These are phyloP conservation scores for Arctocebus calabarensis DNA, from an alignment of 2,797 vertebrate genomes.

Conservation along the genomic window DNA sequence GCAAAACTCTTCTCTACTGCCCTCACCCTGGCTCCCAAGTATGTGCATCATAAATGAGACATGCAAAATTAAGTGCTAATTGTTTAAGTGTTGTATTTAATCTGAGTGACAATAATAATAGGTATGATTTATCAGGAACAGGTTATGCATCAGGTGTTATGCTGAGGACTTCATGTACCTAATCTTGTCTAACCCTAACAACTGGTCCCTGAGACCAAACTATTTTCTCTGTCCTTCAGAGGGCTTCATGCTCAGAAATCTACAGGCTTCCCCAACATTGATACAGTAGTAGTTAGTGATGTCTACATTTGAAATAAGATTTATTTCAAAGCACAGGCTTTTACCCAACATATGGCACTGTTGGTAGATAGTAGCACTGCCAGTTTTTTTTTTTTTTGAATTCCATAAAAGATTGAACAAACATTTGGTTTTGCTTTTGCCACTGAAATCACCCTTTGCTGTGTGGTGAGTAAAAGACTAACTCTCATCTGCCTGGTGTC, in stretches of 20 bases:
- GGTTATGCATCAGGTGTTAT: not conserved
- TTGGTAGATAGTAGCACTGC: too few species aligned
- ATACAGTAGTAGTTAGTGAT: not conserved
- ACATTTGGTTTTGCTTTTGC: not conserved
- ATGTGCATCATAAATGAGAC: not conserved
- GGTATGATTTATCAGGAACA: not conserved
- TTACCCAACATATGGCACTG: not conserved
- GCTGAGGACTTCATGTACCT: not conserved
- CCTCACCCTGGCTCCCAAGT: not conserved
- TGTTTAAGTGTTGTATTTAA: not conserved
- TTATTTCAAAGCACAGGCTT: not conserved
- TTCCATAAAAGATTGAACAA: not conserved
- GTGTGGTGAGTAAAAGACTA: not conserved
- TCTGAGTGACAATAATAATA: not conserved
- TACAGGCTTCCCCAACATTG: not conserved
- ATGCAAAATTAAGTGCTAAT: not conserved
- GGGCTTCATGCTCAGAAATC: not conserved
- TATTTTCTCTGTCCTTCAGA: not conserved
- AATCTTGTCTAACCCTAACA: not conserved
- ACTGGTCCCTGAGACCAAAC: too few species aligned
- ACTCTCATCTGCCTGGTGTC: not conserved
- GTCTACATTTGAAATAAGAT: not conserved
- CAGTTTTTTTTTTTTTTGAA: not conserved
- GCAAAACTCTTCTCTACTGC: not conserved
- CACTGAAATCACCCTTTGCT: not conserved